phyloP scores from a whole-genome alignment of 53 echinoderm and acorn worm genomes.

The Holothuria scabra region DNA sequence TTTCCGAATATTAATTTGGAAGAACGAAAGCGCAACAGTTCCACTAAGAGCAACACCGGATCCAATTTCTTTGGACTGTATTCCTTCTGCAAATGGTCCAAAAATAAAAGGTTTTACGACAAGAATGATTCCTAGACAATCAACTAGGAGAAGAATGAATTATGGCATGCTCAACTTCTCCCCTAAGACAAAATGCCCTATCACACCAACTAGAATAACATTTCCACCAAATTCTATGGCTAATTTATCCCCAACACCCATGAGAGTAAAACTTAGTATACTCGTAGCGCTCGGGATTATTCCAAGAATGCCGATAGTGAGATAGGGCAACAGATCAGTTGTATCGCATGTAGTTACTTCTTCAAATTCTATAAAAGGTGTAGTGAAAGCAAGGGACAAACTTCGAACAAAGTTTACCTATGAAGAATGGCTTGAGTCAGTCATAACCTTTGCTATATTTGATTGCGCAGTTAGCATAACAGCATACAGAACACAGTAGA shows the following conservation, averaged over 20 bases:
- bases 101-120: slow-evolving; percentile 10
- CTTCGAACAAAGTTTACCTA: background rate
- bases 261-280: background rate
- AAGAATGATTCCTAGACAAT: background rate
- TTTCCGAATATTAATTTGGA: background rate
- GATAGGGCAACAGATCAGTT: background rate
- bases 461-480: background rate
- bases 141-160: background rate
- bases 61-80: background rate
- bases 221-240: background rate
- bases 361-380: background rate
- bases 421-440: background rate
- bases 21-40: background rate
- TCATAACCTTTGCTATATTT: background rate
- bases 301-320: background rate
- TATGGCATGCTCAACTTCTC: background rate
- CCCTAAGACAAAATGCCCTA: background rate
- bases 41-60: background rate
- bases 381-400: background rate
- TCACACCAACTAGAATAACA: background rate
- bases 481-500: background rate
- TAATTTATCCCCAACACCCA: background rate
- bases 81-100: background rate
- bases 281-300: background rate
- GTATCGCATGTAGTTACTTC: background rate